Evolutionary conservation across 2,888 invertebrate species (phyloP), one percentile per base, ranked within the genome.

Genomic region (Acleris sparsana): DNA sequence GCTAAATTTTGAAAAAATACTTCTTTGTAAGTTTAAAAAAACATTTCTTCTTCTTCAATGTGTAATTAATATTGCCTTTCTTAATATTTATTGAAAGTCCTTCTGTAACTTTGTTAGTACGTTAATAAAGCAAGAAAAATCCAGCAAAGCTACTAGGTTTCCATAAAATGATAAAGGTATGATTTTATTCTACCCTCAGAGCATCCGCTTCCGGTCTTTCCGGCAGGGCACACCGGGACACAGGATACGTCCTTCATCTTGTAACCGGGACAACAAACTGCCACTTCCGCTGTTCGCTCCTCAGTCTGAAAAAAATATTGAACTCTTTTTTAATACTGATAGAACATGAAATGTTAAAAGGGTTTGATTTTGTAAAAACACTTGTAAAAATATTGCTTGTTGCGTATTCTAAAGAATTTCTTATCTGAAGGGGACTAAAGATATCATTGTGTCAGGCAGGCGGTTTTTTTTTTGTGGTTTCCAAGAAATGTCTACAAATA

Each of bases 241-340:
- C 96, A 96, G 17, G 91, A 87, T 11, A 95, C 95, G 72, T 94
- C 92, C 63, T 93, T 93, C 83, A 94, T 93, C 68, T 93, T 92
- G 83, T 95, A 97, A 43, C 97, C 97, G 63, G 95, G 94, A 78
- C 97, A 97, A 85, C 97, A 97, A 51, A 95, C 94, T 29, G 95
- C 94, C 25, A 96, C 94, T 39, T 93, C 94, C 58, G 94, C 94
- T 7, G 93, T 94, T 72, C 94, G 93, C 76, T 94, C 94, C 76
- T 95, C 94, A 64, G 94, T 94, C 97, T 97, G 86, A 25, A 93
- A 89, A 58, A 65, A 9, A 69, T 51, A 46, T 61, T 33, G 16
- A 49, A 55, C 39, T 3, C 5, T 51, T 5, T 52, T 29, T 16
- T 1, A 44, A 39, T 44, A 18, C 1, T 0, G 7, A 22, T 18